Base-by-base conservation (phyloP, 2,888 invertebrate species). In the Dicycla oo region DNA sequence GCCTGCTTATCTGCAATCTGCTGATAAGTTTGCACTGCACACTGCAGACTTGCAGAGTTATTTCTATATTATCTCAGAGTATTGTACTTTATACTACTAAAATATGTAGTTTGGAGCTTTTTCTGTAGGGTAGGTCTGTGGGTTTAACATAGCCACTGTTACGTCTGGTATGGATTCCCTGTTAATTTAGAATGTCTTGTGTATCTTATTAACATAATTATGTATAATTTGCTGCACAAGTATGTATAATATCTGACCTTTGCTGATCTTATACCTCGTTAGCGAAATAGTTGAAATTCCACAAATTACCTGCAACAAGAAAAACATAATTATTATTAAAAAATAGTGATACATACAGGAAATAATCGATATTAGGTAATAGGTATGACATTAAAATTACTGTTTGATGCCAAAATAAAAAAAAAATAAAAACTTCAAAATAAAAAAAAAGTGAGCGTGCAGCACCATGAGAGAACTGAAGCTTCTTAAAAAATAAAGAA, bases 221-320 rank as follows among this genome's bases (percentile, higher is more conserved):
- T 53, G 23, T 6, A 6, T n/a, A 54, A 47, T 23, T 61, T 72
- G 18, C 38, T 20, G 26, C 45, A 20, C 13, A 18, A 53, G 38
- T 34, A 56, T 73, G 30, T 7, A n/a, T 62, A 54, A 75, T 58
- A 51, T 58, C 81, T 78, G 76, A 78, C 78, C 81, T 78, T 69
- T 51, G 30, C 40, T 60, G 57, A 69, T 62, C n/a, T 34, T 69
- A 60, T 38, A 75, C 64, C 57, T 62, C 47, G 8, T 34, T 45
- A 54, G 62, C 13, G 60, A 62, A 43, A 62, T n/a, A 64, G 30
- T 60, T 74, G 73, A 40, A 30, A 34, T 65, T 62, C 58, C 49
- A 38, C 53, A 68, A 76, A 56, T 73, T 82, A 82, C 82, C 84
- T 82, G 77, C 40, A 82, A 83, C 82, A 79, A 79, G 20, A 20